Evolutionary conservation across 1,140 invertebrate genomes (phyloP).

Genomic region (Papilio polyxenes): DNA sequence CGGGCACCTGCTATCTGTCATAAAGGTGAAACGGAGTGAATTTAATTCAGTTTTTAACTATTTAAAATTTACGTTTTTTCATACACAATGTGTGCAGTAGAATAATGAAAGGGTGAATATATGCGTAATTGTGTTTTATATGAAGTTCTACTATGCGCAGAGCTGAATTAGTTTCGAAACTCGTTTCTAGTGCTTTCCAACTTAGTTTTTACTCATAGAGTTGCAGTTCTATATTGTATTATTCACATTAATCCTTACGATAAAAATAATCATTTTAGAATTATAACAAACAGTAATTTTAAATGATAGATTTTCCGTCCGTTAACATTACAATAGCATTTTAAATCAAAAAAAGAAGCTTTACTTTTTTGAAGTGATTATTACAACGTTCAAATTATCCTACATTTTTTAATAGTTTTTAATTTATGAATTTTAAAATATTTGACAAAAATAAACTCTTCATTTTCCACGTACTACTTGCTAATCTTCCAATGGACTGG

Average conservation of each 20-base stretch:
- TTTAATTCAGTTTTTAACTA: conserved; percentile 14
- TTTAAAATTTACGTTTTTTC: conserved; percentile 16
- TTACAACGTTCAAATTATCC: too few relatives aligned
- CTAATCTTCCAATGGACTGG: conserved; percentile 64
- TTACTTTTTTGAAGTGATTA: background rate
- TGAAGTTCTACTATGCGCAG: conserved; percentile 18
- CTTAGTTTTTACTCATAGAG: conserved; percentile 31
- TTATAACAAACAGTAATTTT: background rate
- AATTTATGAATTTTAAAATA: background rate
- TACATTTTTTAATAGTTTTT: too few relatives aligned
- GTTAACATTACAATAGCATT: background rate
- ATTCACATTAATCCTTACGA: conserved; percentile 21
- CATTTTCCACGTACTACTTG: conserved; percentile 53
- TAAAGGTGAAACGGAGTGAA: too few relatives aligned
- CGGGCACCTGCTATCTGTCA: too few relatives aligned
- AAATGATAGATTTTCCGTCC: background rate
- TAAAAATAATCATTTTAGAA: background rate
- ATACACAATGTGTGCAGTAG: conserved; percentile 5
- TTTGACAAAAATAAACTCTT: background rate
- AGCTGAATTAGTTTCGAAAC: conserved; percentile 36
- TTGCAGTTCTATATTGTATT: conserved; percentile 30
- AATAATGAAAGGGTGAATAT: conserved; percentile 21
- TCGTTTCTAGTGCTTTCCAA: conserved; percentile 31
- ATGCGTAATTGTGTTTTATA: conserved; percentile 33
- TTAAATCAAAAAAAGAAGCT: background rate